These are phyloP conservation scores for Donacobius atricapilla DNA, from an alignment of 2,113 vertebrate genomes.

Conservation along the genomic window DNA sequence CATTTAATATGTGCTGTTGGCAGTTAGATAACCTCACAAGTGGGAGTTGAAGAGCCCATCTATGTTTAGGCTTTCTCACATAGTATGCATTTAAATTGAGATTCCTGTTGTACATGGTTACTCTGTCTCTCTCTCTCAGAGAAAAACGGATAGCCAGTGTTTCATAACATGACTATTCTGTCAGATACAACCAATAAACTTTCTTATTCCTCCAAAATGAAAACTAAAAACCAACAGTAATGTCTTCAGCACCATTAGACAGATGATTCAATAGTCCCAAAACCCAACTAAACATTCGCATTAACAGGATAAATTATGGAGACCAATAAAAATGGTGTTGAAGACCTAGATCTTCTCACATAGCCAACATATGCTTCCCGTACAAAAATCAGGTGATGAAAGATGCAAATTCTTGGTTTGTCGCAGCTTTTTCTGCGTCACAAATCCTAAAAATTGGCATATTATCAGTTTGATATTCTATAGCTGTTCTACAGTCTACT, in stretches of 20 bases:
- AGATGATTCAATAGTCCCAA: background rate
- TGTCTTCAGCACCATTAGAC: background rate
- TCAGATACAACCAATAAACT: background rate
- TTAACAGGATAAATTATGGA: background rate
- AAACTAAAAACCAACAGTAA: background rate
- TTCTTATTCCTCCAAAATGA: background rate
- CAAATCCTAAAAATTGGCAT: background rate
- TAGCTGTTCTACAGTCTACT: background rate
- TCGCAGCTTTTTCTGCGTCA: background rate
- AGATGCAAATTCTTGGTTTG: background rate
- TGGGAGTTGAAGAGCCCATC: background rate
- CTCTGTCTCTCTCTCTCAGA: background rate
- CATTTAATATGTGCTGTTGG: constrained; percentile 38
- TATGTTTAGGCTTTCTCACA: constrained; percentile 37
- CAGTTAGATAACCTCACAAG: constrained; percentile 51
- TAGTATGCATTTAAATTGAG: background rate
- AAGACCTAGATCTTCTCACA: background rate
- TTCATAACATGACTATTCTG: background rate
- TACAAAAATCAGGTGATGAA: background rate
- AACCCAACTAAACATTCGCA: background rate
- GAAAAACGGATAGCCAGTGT: background rate
- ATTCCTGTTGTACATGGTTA: background rate
- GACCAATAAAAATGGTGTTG: background rate
- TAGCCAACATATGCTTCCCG: background rate
- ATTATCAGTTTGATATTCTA: background rate